Percentiles rank a stretch among this genome's conserved stretches.
Evolutionary conservation across 2,888 invertebrate genomes (phyloP).

Genomic region (Andrena camellia): DNA sequence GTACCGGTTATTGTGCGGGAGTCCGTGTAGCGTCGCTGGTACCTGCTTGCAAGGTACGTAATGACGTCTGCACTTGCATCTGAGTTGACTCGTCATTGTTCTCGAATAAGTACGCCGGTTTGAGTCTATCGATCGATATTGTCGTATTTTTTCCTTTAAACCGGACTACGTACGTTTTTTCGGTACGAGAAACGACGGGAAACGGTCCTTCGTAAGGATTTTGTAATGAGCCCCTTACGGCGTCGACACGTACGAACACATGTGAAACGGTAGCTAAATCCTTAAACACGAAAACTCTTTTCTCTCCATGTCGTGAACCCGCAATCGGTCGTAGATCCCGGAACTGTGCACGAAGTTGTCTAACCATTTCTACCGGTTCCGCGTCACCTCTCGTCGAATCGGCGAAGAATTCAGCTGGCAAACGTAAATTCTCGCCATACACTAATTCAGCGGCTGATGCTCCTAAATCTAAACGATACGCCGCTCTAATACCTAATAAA

Average conservation of each 20-base stretch:
- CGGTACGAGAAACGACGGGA: neutral
- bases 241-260: slow-evolving; percentile 54
- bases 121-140: neutral
- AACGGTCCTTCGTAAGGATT: slow-evolving; percentile 33
- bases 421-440: slow-evolving; percentile 65
- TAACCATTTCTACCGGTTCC: neutral
- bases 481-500: slow-evolving; percentile 68
- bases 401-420: slow-evolving; percentile 70
- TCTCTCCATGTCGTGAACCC: slow-evolving; percentile 22
- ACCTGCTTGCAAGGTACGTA: neutral
- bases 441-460: slow-evolving; percentile 67
- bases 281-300: slow-evolving; percentile 38
- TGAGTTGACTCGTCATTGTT: neutral
- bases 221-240: slow-evolving; percentile 35
- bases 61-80: neutral
- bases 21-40: neutral
- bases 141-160: neutral
- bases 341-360: neutral
- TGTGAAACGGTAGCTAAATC: slow-evolving; percentile 41
- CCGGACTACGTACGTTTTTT: slow-evolving; percentile 4
- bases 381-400: neutral
- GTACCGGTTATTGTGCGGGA: neutral
- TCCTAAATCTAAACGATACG: slow-evolving; percentile 71
- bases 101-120: neutral
- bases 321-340: slow-evolving; percentile 26